phyloP scores from a whole-genome alignment of 2,113 vertebrate genomes.

The Rhea pennata region DNA sequence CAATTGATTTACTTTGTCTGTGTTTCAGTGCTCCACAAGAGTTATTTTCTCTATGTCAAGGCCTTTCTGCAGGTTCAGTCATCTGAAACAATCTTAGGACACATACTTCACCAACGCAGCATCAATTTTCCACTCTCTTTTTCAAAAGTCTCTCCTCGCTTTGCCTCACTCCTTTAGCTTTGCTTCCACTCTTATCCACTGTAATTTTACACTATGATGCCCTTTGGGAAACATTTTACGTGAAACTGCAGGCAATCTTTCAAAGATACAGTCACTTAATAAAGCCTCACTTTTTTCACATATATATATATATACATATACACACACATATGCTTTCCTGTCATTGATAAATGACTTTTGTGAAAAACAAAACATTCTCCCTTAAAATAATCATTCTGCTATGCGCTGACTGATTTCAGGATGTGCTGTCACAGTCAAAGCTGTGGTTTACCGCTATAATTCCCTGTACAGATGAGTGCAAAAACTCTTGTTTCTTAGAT shows the following conservation, averaged over 20 bases:
- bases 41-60: background rate
- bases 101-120: background rate
- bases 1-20: background rate
- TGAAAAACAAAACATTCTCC: background rate
- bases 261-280: background rate
- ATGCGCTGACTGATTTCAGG: background rate
- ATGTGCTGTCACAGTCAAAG: fast-evolving
- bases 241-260: background rate
- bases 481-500: background rate
- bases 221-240: background rate
- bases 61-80: background rate
- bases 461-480: fast-evolving
- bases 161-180: background rate
- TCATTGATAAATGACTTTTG: background rate
- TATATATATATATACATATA: too few species aligned
- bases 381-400: background rate
- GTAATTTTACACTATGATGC: background rate
- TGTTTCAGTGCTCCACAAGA: too few species aligned
- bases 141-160: background rate
- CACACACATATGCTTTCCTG: background rate
- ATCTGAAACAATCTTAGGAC: background rate
- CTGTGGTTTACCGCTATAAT: background rate
- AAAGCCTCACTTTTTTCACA: background rate
- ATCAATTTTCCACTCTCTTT: background rate
- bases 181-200: background rate